phyloP scores from a whole-genome alignment of 2,797 vertebrate genomes.

The Eptatretus atami region DNA sequence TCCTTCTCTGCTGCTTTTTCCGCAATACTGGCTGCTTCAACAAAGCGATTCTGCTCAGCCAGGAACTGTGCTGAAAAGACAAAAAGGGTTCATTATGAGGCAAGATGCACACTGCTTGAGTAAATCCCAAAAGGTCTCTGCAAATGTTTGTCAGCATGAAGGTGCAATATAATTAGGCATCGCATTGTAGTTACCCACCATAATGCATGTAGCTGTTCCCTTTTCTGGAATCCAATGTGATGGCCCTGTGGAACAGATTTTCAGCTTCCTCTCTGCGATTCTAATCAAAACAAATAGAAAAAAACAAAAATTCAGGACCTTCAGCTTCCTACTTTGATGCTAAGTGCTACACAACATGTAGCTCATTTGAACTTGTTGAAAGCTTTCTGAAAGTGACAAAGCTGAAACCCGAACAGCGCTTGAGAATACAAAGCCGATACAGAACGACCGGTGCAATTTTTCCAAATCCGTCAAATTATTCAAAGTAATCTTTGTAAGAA shows the following conservation, averaged over 20 bases:
- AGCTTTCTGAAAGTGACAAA: too few relatives aligned
- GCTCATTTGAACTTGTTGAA: too few relatives aligned
- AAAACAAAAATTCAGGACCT: slow-evolving; percentile 9
- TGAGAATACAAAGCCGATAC: too few relatives aligned
- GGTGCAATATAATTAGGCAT: background rate
- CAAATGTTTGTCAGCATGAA: too few relatives aligned
- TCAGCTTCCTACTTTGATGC: too few relatives aligned
- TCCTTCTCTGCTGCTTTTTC: slow-evolving; percentile 70
- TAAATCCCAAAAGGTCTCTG: too few relatives aligned
- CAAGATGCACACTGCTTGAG: too few relatives aligned
- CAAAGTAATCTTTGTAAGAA: too few relatives aligned
- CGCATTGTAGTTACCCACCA: slow-evolving; percentile 22
- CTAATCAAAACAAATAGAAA: slow-evolving; percentile 12
- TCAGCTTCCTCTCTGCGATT: slow-evolving; percentile 75
- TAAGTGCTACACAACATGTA: too few relatives aligned
- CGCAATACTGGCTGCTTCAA: slow-evolving; percentile 88
- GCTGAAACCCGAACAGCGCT: too few relatives aligned
- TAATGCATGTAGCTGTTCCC: slow-evolving; percentile 99
- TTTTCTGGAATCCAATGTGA: slow-evolving; percentile 75
- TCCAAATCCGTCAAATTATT: too few relatives aligned
- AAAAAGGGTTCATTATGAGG: background rate
- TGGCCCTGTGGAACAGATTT: slow-evolving; percentile 73
- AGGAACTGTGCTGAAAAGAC: slow-evolving; percentile 61
- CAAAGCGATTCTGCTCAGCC: slow-evolving; percentile 56
- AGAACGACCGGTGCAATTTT: too few relatives aligned